These are phyloP conservation scores for Drosophila elegans DNA, from an alignment of 1,140 invertebrate species.

Conservation along the genomic window DNA sequence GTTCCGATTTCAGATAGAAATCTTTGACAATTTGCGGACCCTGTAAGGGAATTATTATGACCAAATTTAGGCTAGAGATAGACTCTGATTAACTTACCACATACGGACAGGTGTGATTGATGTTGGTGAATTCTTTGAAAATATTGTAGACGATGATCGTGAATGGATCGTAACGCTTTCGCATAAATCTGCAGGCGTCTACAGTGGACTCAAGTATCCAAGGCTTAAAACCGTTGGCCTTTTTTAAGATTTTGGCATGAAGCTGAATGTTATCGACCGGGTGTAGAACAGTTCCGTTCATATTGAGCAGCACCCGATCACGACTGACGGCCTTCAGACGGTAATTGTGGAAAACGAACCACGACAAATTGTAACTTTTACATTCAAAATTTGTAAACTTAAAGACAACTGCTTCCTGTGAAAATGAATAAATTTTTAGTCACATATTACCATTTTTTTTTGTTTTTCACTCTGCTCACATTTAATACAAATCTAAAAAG, in stretches of 20 bases:
- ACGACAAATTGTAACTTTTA: constrained; percentile 33
- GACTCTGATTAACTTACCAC: constrained; percentile 14
- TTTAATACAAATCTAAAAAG: neutral
- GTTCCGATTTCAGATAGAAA: constrained; percentile 2
- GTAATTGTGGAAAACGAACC: constrained; percentile 25
- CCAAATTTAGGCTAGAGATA: too few species aligned
- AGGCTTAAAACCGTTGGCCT: constrained; percentile 30
- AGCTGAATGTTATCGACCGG: neutral
- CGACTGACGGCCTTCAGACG: constrained; percentile 23
- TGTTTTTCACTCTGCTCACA: neutral
- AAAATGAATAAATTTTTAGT: neutral
- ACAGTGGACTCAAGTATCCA: constrained; percentile 11
- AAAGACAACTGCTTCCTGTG: constrained; percentile 5
- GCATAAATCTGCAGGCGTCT: constrained; percentile 24
- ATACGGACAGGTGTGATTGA: constrained; percentile 49
- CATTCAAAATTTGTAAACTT: constrained; percentile 21
- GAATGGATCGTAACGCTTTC: constrained; percentile 12
- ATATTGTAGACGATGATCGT: constrained; percentile 6
- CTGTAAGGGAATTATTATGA: neutral
- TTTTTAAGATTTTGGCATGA: constrained; percentile 1
- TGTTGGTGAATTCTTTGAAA: constrained; percentile 9
- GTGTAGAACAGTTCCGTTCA: constrained; percentile 13
- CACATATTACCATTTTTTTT: too few species aligned
- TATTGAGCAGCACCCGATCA: constrained; percentile 14
- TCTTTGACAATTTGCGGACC: constrained; percentile 1